Conservation (phyloP, 2,113 vertebrate genomes). For the Halcyon malimbica region DNA sequence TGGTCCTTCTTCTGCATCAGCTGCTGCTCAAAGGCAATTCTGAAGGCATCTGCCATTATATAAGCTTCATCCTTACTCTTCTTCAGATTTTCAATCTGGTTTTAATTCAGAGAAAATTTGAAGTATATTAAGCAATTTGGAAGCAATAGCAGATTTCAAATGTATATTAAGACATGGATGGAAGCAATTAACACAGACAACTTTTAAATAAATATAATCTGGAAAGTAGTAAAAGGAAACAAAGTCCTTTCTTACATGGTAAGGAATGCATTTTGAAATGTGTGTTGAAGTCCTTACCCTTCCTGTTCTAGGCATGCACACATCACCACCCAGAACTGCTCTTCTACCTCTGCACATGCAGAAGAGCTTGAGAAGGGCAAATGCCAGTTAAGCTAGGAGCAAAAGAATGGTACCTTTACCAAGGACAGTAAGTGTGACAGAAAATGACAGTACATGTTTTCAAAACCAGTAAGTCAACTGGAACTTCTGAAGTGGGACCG, state of each 20-base stretch:
- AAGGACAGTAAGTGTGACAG: neutral
- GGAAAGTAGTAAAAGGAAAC: neutral
- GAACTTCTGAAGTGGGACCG: neutral
- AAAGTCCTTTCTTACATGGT: neutral
- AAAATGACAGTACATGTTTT: neutral
- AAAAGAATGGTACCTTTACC: neutral
- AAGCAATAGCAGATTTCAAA: neutral
- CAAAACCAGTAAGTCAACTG: neutral
- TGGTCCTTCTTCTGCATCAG: slow-evolving; percentile 86
- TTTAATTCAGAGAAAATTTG: slow-evolving; percentile 30
- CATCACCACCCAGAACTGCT: neutral
- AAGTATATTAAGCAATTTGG: neutral
- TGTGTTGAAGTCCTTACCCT: neutral
- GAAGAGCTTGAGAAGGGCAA: neutral
- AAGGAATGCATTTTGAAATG: neutral
- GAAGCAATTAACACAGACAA: neutral
- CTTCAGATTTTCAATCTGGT: slow-evolving; percentile 81
- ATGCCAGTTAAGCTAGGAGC: neutral
- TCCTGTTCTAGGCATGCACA: neutral
- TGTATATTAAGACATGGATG: neutral
- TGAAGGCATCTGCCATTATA: slow-evolving; percentile 89
- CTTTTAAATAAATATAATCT: neutral
- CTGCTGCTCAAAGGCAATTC: slow-evolving; percentile 93
- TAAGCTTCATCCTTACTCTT: slow-evolving; percentile 87
- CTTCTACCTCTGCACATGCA: neutral